phyloP scores from a whole-genome alignment of 2,797 vertebrate species.

The Sebastes kiyomatsui region DNA sequence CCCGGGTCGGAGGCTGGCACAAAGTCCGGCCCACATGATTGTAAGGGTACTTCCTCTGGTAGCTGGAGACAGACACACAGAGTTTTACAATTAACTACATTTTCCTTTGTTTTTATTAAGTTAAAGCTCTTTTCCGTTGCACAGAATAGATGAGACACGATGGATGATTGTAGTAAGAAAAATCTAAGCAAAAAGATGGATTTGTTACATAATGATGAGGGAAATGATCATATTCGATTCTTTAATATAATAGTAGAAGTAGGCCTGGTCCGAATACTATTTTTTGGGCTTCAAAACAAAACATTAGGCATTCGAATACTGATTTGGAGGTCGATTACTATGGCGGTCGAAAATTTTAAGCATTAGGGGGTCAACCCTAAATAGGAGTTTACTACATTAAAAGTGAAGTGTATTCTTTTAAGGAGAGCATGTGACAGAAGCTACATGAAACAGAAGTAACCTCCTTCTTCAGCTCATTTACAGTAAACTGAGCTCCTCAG shows the following conservation, averaged over 20 bases:
- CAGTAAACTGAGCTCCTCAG: neutral
- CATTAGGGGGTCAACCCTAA: too few species aligned
- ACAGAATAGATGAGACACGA: neutral
- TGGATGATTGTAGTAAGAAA: neutral
- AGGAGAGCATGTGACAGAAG: neutral
- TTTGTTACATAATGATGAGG: neutral
- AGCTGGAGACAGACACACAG: constrained; percentile 73
- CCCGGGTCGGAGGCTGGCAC: constrained; percentile 91
- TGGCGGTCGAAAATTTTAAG: too few species aligned
- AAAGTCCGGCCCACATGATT: constrained; percentile 92
- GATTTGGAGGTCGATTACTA: too few species aligned
- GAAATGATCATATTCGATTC: neutral
- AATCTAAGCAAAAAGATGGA: neutral
- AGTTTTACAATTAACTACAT: neutral
- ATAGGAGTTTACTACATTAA: neutral
- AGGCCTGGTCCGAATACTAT: too few species aligned
- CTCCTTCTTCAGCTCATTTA: neutral
- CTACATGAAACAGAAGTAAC: neutral
- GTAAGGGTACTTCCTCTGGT: constrained; percentile 95
- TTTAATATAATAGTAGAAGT: neutral
- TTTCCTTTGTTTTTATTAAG: neutral
- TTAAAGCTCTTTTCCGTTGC: neutral
- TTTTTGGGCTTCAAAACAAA: too few species aligned
- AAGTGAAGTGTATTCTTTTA: too few species aligned
- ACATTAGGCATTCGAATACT: too few species aligned